Percentiles rank a stretch among this genome's conserved stretches.
phyloP scores from a whole-genome alignment of 2,888 invertebrate species.

The Leucoma salicis region DNA sequence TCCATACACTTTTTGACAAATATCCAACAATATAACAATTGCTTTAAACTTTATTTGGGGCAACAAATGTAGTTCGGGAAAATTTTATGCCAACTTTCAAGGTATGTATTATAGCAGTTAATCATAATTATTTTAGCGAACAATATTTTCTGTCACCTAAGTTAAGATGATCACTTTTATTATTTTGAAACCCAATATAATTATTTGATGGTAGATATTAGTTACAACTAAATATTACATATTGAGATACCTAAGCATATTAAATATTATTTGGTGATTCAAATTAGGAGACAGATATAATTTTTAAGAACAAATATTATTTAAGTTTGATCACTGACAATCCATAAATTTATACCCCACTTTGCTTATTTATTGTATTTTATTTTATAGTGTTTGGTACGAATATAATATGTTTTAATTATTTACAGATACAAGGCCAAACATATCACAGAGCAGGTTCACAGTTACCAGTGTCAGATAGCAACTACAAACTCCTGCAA shows the following conservation, averaged over 20 bases:
- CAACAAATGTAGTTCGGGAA: conserved; percentile 25
- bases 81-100: conserved; percentile 35
- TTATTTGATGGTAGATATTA: too few relatives aligned
- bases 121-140: conserved; percentile 23
- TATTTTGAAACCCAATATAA: too few relatives aligned
- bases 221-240: too few relatives aligned
- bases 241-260: too few relatives aligned
- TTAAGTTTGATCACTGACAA: too few relatives aligned
- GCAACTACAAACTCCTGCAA: conserved; percentile 26
- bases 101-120: conserved; percentile 23
- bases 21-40: conserved; percentile 37
- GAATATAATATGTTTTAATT: conserved; percentile 7
- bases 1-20: conserved; percentile 34
- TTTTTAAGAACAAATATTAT: too few relatives aligned
- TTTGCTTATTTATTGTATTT: background rate
- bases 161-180: background rate
- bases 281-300: too few relatives aligned
- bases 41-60: conserved; percentile 40
- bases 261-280: too few relatives aligned
- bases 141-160: conserved; percentile 15
- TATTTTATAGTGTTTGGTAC: too few relatives aligned
- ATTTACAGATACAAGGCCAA: conserved; percentile 27
- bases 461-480: conserved; percentile 22
- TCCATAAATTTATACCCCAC: background rate
- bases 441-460: conserved; percentile 26